Evolutionary conservation across 2,888 invertebrate species (phyloP).

Genomic region (Craniophora ligustri): DNA sequence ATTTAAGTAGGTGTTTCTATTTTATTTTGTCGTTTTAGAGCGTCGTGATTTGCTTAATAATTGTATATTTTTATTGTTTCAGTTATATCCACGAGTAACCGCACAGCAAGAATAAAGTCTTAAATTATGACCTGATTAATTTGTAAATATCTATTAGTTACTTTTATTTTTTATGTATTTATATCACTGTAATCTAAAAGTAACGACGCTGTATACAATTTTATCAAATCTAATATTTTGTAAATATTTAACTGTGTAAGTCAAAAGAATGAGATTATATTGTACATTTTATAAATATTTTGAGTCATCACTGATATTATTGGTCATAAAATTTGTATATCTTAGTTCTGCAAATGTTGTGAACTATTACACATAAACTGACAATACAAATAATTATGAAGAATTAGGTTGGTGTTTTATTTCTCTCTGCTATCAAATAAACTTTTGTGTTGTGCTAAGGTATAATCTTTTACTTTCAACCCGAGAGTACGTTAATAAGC

Average conservation of each 20-base stretch:
- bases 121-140: conserved; percentile 76
- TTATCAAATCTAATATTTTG: conserved; percentile 87
- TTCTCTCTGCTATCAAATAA: background rate
- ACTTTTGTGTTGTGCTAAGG: too few species aligned
- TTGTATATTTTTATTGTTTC: conserved; percentile 62
- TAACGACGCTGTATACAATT: conserved; percentile 86
- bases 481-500: too few species aligned
- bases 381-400: conserved; percentile 86
- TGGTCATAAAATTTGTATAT: conserved; percentile 85
- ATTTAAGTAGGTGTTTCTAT: too few species aligned
- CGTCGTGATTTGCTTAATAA: too few species aligned
- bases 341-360: conserved; percentile 86
- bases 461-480: too few species aligned
- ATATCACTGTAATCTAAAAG: conserved; percentile 85
- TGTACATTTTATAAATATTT: conserved; percentile 88
- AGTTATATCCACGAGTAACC: conserved; percentile 91
- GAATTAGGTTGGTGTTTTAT: conserved; percentile 56
- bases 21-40: too few species aligned
- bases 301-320: conserved; percentile 82
- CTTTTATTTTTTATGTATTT: conserved; percentile 87
- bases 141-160: conserved; percentile 83
- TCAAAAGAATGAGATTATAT: conserved; percentile 88
- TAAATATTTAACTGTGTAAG: conserved; percentile 85
- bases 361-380: conserved; percentile 86
- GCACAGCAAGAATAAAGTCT: conserved; percentile 85